Conservation (phyloP, 2,113 vertebrate species). For the Melanerpes formicivorus region DNA sequence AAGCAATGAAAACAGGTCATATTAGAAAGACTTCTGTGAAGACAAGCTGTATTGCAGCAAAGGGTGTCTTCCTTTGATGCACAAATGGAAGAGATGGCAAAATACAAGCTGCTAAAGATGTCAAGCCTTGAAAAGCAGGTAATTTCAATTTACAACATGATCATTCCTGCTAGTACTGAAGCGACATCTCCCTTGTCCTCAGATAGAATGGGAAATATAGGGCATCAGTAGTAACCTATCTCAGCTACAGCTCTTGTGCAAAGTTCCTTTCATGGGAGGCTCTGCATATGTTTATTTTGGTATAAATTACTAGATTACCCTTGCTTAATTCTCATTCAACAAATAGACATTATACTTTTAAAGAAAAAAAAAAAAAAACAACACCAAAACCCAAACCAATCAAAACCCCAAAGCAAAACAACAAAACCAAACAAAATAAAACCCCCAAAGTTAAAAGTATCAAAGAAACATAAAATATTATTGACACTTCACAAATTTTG, state of each 20-base stretch:
- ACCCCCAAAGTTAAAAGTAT: background rate
- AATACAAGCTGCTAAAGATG: background rate
- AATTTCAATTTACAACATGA: background rate
- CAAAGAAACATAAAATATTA: background rate
- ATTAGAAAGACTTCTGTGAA: background rate
- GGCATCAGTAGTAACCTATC: background rate
- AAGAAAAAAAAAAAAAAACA: background rate
- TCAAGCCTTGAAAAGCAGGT: background rate
- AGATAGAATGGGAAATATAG: background rate
- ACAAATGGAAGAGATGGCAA: background rate
- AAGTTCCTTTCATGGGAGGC: background rate
- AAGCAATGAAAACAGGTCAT: background rate
- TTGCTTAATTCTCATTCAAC: background rate
- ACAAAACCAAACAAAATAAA: too few species aligned
- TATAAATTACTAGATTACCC: background rate
- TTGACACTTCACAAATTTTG: background rate
- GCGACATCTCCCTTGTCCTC: background rate
- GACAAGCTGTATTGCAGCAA: background rate
- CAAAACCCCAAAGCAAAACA: too few species aligned
- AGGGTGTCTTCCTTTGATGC: background rate
- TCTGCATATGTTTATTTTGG: background rate
- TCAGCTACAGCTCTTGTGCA: background rate
- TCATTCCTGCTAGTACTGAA: background rate
- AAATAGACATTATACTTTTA: background rate
- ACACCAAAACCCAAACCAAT: too few species aligned